Conservation (phyloP, 2,113 vertebrate genomes). For the Urocitellus parryii region DNA sequence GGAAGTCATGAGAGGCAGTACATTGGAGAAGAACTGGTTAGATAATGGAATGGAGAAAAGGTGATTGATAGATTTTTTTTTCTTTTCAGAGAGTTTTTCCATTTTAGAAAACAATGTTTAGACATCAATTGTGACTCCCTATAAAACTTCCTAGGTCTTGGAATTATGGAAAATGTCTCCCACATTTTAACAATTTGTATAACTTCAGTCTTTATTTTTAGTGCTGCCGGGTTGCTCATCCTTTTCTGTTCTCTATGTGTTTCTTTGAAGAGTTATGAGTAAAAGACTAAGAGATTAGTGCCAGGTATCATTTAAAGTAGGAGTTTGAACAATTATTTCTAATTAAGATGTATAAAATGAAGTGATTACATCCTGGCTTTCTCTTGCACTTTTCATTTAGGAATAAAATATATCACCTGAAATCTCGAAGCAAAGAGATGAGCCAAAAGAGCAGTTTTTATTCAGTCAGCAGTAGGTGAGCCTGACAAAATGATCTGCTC, state of each 20-base stretch:
- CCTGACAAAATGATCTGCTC: not conserved
- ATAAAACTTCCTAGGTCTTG: not conserved
- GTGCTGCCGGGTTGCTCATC: not conserved
- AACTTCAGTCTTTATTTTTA: not conserved
- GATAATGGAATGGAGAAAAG: not conserved
- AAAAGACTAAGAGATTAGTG: not conserved
- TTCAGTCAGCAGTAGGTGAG: not conserved
- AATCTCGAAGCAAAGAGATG: not conserved
- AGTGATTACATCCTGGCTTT: not conserved
- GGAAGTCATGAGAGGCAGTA: not conserved
- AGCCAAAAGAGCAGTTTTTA: not conserved
- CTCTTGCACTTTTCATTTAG: not conserved
- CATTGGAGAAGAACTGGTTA: not conserved
- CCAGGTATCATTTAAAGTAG: not conserved
- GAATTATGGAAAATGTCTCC: not conserved
- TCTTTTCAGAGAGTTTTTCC: not conserved
- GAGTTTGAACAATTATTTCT: not conserved
- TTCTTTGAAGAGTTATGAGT: not conserved
- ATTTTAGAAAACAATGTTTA: not conserved
- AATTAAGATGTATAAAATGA: not conserved
- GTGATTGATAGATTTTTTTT: not conserved
- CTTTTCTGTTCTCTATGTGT: not conserved
- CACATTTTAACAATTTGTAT: not conserved
- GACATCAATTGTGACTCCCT: not conserved
- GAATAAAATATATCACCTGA: not conserved